Evolutionary conservation across 2,888 invertebrate genomes (phyloP).

Genomic region (Polydesmus complanatus): DNA sequence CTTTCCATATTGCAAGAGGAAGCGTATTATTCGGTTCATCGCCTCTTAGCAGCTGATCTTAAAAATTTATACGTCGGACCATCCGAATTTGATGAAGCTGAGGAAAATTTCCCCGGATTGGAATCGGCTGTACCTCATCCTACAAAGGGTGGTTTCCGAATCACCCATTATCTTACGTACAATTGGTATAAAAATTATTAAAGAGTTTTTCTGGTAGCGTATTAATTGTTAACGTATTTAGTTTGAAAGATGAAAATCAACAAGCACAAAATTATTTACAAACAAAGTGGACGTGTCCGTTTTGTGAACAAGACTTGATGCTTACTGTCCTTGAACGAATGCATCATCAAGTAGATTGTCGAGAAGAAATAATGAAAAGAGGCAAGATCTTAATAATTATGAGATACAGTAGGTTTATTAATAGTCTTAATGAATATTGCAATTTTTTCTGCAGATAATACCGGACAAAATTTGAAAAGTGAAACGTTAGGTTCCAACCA

Average conservation of each 20-base stretch:
- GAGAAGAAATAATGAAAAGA: constrained; percentile 20
- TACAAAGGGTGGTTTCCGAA: constrained; percentile 64
- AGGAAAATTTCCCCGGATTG: constrained; percentile 35
- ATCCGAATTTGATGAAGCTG: constrained; percentile 27
- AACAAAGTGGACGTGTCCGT: constrained; percentile 55
- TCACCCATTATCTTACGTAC: constrained; percentile 69
- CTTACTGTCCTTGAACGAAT: constrained; percentile 55
- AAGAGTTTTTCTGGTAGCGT: too few species aligned
- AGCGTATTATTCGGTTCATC: constrained; percentile 62
- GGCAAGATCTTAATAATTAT: constrained; percentile 2
- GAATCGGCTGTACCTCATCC: constrained; percentile 41
- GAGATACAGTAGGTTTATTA: not conserved
- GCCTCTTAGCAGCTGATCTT: constrained; percentile 70
- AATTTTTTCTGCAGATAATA: constrained; percentile 22
- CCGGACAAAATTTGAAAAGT: not conserved
- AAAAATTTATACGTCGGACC: constrained; percentile 53
- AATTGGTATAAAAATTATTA: too few species aligned
- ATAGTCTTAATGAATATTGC: constrained; percentile 6
- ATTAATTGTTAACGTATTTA: constrained; percentile 2
- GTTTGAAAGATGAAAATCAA: constrained; percentile 36
- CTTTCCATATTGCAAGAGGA: constrained; percentile 36
- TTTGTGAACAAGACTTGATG: constrained; percentile 49
- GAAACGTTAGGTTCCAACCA: not conserved
- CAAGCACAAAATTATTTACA: constrained; percentile 41
- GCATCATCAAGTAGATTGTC: constrained; percentile 51